Percentiles rank a stretch among this genome's conserved stretches.
phyloP scores from a whole-genome alignment of 2,888 invertebrate species.

The Acanthosepion lycidas region DNA sequence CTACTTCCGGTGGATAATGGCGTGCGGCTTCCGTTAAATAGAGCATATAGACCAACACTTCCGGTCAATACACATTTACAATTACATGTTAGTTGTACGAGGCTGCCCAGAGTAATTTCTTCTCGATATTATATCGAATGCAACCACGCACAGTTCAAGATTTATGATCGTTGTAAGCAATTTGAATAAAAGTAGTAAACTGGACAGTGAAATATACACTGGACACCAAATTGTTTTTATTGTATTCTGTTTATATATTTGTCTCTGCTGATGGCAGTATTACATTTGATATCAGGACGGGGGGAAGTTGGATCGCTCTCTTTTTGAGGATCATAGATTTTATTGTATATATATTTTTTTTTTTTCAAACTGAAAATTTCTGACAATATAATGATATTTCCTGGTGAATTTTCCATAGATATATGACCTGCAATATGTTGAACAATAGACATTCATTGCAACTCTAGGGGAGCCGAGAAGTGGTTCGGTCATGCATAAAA shows the following conservation, averaged over 20 bases:
- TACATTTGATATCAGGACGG: not conserved
- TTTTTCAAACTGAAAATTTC: too few relatives aligned
- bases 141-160: not conserved
- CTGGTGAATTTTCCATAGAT: too few relatives aligned
- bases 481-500: too few relatives aligned
- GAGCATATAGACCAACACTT: not conserved
- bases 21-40: not conserved
- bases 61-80: conserved; percentile 33
- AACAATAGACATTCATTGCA: too few relatives aligned
- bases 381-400: too few relatives aligned
- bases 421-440: too few relatives aligned
- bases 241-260: not conserved
- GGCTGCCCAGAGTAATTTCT: not conserved
- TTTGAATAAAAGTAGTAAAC: not conserved
- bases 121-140: not conserved
- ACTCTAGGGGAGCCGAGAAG: too few relatives aligned
- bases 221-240: not conserved
- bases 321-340: too few relatives aligned
- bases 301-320: not conserved
- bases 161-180: not conserved
- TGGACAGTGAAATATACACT: not conserved
- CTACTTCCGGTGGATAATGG: not conserved
- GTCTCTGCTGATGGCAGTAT: not conserved
- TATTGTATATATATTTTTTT: too few relatives aligned
- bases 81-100: not conserved